phyloP scores from a whole-genome alignment of 53 echinoderm and acorn worm genomes.

The Paracentrotus lividus region DNA sequence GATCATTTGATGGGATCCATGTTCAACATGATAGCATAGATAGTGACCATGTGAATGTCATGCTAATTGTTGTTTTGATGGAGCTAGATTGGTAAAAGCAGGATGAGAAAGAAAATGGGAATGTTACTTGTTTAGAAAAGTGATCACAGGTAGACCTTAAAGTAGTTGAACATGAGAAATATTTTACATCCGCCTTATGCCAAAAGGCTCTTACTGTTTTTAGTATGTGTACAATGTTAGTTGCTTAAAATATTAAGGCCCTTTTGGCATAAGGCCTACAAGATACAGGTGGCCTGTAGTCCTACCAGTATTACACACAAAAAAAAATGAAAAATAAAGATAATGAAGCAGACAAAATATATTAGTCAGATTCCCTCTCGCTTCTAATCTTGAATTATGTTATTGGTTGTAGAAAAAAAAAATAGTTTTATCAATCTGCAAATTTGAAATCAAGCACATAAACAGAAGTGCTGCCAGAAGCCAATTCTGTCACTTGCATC shows the following conservation, averaged over 20 bases:
- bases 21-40: background rate
- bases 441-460: background rate
- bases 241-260: no score
- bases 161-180: no score
- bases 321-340: no score
- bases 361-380: background rate
- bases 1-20: background rate
- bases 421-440: background rate
- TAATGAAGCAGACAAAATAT: no score
- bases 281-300: no score
- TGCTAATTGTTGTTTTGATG: background rate
- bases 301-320: no score
- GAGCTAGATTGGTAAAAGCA: background rate
- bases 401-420: background rate
- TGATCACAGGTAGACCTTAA: no score
- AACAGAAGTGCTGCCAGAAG: background rate
- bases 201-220: no score
- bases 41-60: conserved; percentile 2
- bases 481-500: background rate
- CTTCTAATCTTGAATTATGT: background rate
- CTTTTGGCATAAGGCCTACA: no score
- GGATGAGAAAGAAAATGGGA: background rate
- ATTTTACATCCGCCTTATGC: no score
- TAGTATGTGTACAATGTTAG: no score
- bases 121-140: background rate